Conservation (phyloP, 2,888 invertebrate species). For the Aromia moschata region DNA sequence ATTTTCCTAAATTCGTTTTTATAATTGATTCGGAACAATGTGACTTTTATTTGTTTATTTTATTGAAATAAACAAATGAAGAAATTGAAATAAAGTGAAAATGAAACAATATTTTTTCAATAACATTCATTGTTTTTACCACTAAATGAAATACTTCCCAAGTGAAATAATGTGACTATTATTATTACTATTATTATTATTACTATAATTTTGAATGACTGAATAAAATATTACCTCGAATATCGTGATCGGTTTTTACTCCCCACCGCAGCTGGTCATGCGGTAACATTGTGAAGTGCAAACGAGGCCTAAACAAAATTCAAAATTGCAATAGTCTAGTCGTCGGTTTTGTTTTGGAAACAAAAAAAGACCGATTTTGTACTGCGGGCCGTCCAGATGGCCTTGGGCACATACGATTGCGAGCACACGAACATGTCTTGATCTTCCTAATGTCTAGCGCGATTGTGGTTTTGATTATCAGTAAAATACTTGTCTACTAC, state of each 20-base stretch:
- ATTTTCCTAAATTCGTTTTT: too few species aligned
- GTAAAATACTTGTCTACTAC: conserved; percentile 59
- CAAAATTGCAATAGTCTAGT: conserved; percentile 57
- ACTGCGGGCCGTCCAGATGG: conserved; percentile 51
- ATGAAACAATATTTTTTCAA: too few species aligned
- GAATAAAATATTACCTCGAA: too few species aligned
- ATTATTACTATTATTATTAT: too few species aligned
- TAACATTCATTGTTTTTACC: too few species aligned
- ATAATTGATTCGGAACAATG: too few species aligned
- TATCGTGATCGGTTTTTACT: not conserved
- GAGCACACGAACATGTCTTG: conserved; percentile 59
- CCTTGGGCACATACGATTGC: conserved; percentile 53
- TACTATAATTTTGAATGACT: too few species aligned
- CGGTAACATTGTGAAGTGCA: conserved; percentile 37
- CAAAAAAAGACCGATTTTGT: conserved; percentile 46
- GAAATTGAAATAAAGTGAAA: too few species aligned
- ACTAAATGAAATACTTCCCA: too few species aligned
- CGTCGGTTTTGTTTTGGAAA: conserved; percentile 47
- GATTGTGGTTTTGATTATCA: conserved; percentile 60
- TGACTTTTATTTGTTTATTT: too few species aligned
- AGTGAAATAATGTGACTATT: too few species aligned
- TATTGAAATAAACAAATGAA: too few species aligned
- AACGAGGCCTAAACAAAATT: conserved; percentile 56
- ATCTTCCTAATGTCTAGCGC: conserved; percentile 61
- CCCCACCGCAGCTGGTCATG: conserved; percentile 2